Evolutionary conservation across 2,797 vertebrate species (phyloP), one percentile per base, ranked within the genome.

Genomic region (Eulemur albifrons): DNA sequence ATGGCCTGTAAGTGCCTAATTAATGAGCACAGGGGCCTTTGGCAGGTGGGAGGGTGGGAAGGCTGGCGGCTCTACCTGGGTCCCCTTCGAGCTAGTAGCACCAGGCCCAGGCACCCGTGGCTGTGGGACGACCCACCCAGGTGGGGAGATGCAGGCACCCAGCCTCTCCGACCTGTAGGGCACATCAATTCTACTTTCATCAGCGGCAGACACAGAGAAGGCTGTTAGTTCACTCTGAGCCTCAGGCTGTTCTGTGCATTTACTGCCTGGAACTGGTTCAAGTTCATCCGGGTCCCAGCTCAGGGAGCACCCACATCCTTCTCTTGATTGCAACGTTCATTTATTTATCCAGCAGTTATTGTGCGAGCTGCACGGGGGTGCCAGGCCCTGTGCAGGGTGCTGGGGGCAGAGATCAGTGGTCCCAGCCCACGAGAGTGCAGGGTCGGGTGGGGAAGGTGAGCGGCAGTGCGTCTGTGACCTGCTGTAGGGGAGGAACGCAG

Each of bases 181-280:
- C 79, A 61, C 27, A 52, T 72, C 70, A 43, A 50, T 87, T 81
- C 59, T 38, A 30, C 93, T 97, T 92, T 84, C 65, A 84, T 86
- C 86, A 87, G 65, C 4, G 48, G 77, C 35, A 54, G 48, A 82
- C 70, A 73, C 86, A 97, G 88, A 87, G 77, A 88, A 75, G 88
- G 48, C 83, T 67, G 52, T 32, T 88, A 40, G 94, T 83, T 93
- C 90, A 93, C 48, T 80, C 72, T 14, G 50, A 54, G 79, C 85
- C 88, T 23, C 40, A 65, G 90, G 94, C 92, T 90, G 67, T 70
- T 85, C 54, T 50, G 40, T 77, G 67, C 23, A 8, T 52, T 90
- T 83, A 67, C 61, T 17, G 17, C 75, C 61, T 86, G 63, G 92
- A 69, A 45, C 32, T 48, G 63, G 57, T 63, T 95, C 90, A 92